Evolutionary conservation across 2,797 vertebrate genomes (phyloP).

Genomic region (Channa striata): DNA sequence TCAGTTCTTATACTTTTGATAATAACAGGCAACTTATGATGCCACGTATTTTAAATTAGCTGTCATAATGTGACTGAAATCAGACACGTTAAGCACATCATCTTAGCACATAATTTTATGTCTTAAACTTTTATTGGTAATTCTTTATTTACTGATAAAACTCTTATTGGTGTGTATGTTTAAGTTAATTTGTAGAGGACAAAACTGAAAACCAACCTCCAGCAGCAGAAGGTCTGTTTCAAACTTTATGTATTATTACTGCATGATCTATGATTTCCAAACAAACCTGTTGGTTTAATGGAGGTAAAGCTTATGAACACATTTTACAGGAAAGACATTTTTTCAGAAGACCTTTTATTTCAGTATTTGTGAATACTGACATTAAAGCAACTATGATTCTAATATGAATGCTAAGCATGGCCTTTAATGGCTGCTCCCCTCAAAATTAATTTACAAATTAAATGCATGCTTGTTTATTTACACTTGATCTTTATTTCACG

Average conservation of each 20-base stretch:
- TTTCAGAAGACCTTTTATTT: background rate
- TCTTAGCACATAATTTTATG: no score
- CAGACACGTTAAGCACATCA: background rate
- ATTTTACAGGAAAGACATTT: background rate
- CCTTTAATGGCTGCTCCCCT: background rate
- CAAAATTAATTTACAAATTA: constrained; percentile 11
- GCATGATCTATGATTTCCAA: background rate
- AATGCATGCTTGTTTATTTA: constrained; percentile 10
- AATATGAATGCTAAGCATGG: background rate
- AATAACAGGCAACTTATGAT: background rate
- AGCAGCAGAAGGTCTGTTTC: background rate
- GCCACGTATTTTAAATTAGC: background rate
- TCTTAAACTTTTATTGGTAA: no score
- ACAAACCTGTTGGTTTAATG: background rate
- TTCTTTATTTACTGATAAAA: background rate
- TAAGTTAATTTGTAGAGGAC: background rate
- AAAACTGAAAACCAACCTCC: background rate
- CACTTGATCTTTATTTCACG: constrained; percentile 5
- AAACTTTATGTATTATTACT: background rate
- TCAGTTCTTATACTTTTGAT: background rate
- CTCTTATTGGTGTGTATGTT: background rate
- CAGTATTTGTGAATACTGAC: background rate
- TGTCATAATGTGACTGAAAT: background rate
- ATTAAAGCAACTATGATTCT: background rate
- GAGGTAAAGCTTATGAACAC: background rate